Evolutionary conservation across 2,888 invertebrate genomes (phyloP).

Genomic region (Lasioglossum malachurum): DNA sequence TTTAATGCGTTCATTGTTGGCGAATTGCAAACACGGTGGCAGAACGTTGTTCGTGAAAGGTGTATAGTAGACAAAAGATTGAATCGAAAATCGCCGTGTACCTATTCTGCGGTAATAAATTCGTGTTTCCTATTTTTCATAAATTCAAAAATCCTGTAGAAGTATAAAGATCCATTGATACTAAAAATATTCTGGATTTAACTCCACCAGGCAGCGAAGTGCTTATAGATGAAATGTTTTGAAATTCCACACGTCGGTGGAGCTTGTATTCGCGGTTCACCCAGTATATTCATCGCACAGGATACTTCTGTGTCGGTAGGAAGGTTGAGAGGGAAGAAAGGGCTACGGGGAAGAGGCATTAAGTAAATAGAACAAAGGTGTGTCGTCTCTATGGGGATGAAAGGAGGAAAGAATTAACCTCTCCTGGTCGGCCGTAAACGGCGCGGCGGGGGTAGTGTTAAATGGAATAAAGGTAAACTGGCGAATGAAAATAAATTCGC

Average conservation of each 20-base stretch:
- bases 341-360: slow-evolving; percentile 15
- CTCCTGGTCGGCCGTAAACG: slow-evolving; percentile 24
- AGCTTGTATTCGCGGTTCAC: background rate
- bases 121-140: background rate
- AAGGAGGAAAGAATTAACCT: slow-evolving; percentile 26
- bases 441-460: slow-evolving; percentile 30
- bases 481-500: slow-evolving; percentile 60
- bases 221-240: background rate
- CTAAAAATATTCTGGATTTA: background rate
- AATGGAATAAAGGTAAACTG: slow-evolving; percentile 59
- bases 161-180: background rate
- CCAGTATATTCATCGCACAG: background rate
- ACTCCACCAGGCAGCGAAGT: too few relatives aligned
- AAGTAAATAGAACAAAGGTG: slow-evolving; percentile 52
- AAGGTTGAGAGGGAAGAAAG: background rate
- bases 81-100: background rate
- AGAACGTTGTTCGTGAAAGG: background rate
- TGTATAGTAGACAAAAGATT: background rate
- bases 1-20: background rate
- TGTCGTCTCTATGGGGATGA: slow-evolving; percentile 27
- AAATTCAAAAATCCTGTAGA: background rate
- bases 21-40: background rate
- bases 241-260: background rate
- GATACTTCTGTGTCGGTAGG: background rate
- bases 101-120: background rate